Base-by-base conservation (phyloP, 2,797 vertebrate species). In the Gobionotothen gibberifrons region DNA sequence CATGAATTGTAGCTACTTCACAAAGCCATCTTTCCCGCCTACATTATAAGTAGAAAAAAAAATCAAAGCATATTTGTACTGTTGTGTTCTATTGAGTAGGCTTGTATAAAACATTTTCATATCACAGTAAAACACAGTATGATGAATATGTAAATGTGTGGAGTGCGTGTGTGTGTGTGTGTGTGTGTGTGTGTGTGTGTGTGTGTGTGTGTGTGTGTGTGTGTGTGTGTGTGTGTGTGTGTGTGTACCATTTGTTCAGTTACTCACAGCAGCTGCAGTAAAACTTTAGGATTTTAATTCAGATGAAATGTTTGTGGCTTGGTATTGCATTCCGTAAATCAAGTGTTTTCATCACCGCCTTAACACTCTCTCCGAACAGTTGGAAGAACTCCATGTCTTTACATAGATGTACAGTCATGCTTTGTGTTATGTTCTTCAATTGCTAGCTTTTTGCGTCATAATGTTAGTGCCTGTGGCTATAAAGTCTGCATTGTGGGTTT, bases 201-300 rank as follows among this genome's bases (percentile, higher is more conserved):
- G 29, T 43, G 53, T 42, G 19, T 42, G 48, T 32, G 62, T 13
- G 62, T 59, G 21, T 15, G 57, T 60, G 48, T 17, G 29, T 61
- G 47, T 16, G 48, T 32, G 69, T 14, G 19, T 42, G 21, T 40
- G 56, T 53, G 15, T 9, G 19, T 13, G 26, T 15, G 64, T 0
- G 4, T 5, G 9, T 0, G 22, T 4, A 40, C 26, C 36, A 78
- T 56, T 84, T 66, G 42, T 47, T 69, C n/a, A n/a, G 26, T 57
- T 74, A 56, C 63, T 60, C 61, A 60, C 69, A 70, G 61, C 69
- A 79, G 64, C 64, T 78, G 76, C 56, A 51, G 58, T 54, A 39
- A 67, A 67, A 66, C 76, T 75, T 80, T 69, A 80, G 64, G 71
- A 71, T 55, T 83, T 81, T 74, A 81, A 83, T 85, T 72, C 74